These are phyloP conservation scores for Sycophila sp. DNA, from an alignment of 1,140 invertebrate species.

Conservation along the genomic window DNA sequence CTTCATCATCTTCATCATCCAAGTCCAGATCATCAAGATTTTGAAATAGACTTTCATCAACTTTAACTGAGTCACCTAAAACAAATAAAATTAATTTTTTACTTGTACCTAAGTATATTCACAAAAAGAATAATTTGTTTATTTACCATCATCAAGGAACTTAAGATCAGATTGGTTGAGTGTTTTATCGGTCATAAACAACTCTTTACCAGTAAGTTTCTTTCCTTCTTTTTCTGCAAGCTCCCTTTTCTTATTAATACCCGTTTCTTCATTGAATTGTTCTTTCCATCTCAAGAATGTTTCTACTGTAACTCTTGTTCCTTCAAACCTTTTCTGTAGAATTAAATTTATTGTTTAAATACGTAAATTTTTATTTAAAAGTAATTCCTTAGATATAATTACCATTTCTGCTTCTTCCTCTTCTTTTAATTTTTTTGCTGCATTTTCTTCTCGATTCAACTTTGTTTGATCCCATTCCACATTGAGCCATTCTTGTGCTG, in stretches of 20 bases:
- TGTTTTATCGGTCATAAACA: constrained; percentile 92
- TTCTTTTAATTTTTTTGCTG: constrained; percentile 74
- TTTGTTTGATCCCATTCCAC: constrained; percentile 82
- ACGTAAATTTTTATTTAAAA: constrained; percentile 7
- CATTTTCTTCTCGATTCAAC: constrained; percentile 76
- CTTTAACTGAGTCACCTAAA: constrained; percentile 86
- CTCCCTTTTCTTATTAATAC: constrained; percentile 78
- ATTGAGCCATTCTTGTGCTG: constrained; percentile 92
- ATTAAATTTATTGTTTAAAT: constrained; percentile 19
- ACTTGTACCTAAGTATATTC: neutral
- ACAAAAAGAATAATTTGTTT: constrained; percentile 41
- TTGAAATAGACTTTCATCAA: constrained; percentile 94
- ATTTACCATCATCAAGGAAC: constrained; percentile 90
- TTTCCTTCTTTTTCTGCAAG: constrained; percentile 76
- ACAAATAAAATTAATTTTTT: constrained; percentile 48
- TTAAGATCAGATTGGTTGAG: constrained; percentile 95
- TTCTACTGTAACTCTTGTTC: constrained; percentile 94
- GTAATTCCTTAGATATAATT: constrained; percentile 40
- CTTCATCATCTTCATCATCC: constrained; percentile 76
- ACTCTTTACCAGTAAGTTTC: constrained; percentile 85
- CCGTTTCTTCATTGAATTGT: constrained; percentile 91
- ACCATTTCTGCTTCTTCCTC: constrained; percentile 90
- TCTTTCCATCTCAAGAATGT: constrained; percentile 96
- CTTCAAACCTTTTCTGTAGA: constrained; percentile 90
- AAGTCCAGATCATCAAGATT: constrained; percentile 90